A percentile compares a stretch with the other conserved stretches of the same genome.
These are phyloP conservation scores for Aphaenogaster floridana DNA, from an alignment of 1,140 invertebrate genomes.

Conservation along the genomic window DNA sequence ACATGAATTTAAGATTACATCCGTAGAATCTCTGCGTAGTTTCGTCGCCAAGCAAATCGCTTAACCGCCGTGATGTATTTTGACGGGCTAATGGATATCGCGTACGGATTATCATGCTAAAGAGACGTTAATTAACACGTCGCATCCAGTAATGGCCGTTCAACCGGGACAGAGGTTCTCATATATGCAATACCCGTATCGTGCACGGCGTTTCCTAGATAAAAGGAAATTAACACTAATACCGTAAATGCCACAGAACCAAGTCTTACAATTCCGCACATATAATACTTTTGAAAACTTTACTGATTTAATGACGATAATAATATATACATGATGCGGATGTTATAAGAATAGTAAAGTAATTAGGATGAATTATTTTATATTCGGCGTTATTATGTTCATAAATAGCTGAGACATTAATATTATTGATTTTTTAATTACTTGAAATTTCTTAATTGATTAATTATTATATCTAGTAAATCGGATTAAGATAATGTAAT, in stretches of 20 bases:
- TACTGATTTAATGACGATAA: not conserved
- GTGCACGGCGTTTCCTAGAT: conserved; percentile 27
- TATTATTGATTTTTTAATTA: not conserved
- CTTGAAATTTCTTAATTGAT: not conserved
- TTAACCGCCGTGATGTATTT: conserved; percentile 74
- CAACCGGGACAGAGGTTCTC: conserved; percentile 64
- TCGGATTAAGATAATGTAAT: not conserved
- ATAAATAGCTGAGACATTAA: not conserved
- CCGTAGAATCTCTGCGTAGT: conserved; percentile 37
- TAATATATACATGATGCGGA: not conserved
- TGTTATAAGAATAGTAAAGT: not conserved
- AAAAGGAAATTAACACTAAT: conserved; percentile 28
- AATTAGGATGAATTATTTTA: not conserved
- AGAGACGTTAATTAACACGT: conserved; percentile 81
- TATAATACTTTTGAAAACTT: not conserved
- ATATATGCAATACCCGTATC: conserved; percentile 32
- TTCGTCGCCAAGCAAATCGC: conserved; percentile 70
- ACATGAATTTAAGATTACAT: conserved; percentile 37
- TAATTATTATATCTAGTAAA: conserved; percentile 1
- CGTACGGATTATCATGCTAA: conserved; percentile 80
- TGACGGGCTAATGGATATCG: conserved; percentile 80
- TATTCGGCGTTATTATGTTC: not conserved
- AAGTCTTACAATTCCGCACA: not conserved
- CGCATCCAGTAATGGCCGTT: conserved; percentile 75
- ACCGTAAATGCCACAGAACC: not conserved